These are phyloP conservation scores for Zaprionus vittiger DNA, from an alignment of 1,140 invertebrate species.

Conservation along the genomic window DNA sequence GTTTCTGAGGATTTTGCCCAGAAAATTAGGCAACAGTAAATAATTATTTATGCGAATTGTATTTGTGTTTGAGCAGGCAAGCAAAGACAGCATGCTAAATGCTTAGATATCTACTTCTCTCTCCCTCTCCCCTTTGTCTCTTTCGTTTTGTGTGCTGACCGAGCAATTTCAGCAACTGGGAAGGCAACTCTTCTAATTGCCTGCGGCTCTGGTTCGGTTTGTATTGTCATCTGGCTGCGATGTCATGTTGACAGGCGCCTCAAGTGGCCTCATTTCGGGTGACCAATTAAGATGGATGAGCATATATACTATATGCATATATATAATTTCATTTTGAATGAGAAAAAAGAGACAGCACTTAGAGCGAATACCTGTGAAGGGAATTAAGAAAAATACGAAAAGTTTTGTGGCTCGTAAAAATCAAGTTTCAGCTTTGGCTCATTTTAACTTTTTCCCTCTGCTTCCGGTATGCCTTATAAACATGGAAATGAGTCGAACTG, in stretches of 20 bases:
- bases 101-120: not conserved
- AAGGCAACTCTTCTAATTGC: conserved; percentile 47
- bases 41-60: conserved; percentile 65
- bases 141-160: not conserved
- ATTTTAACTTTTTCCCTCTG: conserved; percentile 12
- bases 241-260: conserved; percentile 6
- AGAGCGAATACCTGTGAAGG: not conserved
- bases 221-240: conserved; percentile 31
- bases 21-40: conserved; percentile 61
- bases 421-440: conserved; percentile 19
- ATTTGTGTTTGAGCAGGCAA: not conserved
- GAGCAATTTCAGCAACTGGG: not conserved
- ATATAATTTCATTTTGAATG: not conserved
- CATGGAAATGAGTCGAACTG: not conserved
- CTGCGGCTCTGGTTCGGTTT: conserved; percentile 37
- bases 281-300: conserved; percentile 21
- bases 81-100: not conserved
- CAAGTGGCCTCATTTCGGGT: conserved; percentile 1
- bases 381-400: not conserved
- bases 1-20: conserved; percentile 57
- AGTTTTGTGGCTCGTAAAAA: conserved; percentile 22
- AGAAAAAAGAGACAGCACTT: not conserved
- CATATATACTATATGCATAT: conserved; percentile 21
- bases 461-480: conserved; percentile 4
- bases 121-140: not conserved